A percentile compares a stretch with the other conserved stretches of the same genome.
phyloP scores from a whole-genome alignment of 1,140 invertebrate species.

The Maniola jurtina region DNA sequence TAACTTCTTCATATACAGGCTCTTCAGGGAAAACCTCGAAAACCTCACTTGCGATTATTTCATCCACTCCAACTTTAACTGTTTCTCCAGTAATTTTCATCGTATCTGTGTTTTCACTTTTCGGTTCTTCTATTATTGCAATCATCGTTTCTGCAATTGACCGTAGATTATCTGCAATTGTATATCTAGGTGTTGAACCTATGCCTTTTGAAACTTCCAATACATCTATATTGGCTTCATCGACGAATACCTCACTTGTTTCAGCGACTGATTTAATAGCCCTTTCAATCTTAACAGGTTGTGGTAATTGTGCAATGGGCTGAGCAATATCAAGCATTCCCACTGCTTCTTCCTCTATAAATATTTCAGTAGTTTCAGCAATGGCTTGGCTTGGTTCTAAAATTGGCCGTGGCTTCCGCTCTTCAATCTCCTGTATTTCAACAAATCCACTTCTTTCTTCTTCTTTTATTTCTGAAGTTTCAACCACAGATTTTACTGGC shows the following conservation, averaged over 20 bases:
- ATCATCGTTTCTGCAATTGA: slow-evolving; percentile 25
- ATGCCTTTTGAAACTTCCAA: slow-evolving; percentile 22
- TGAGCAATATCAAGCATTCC: slow-evolving; percentile 4
- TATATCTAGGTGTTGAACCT: slow-evolving; percentile 5
- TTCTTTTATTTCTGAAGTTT: slow-evolving; percentile 37
- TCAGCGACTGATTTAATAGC: slow-evolving; percentile 32
- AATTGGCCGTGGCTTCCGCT: slow-evolving; percentile 1
- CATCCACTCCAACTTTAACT: not conserved
- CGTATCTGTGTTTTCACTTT: not conserved
- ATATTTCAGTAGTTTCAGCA: slow-evolving; percentile 31
- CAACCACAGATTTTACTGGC: slow-evolving; percentile 22
- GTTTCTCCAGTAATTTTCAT: not conserved
- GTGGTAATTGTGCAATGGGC: slow-evolving; percentile 20
- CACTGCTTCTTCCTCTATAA: slow-evolving; percentile 11
- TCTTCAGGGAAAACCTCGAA: not conserved
- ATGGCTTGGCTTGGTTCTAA: slow-evolving; percentile 22
- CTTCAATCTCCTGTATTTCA: slow-evolving; percentile 28
- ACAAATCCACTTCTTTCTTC: slow-evolving; percentile 32
- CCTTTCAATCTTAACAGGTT: slow-evolving; percentile 18
- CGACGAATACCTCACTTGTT: slow-evolving; percentile 32
- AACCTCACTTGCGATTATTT: not conserved
- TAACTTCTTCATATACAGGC: not conserved
- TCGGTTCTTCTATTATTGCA: slow-evolving; percentile 6
- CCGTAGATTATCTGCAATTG: slow-evolving; percentile 16
- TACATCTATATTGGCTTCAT: slow-evolving; percentile 30